A percentile compares a stretch with the other conserved stretches of the same genome.
Evolutionary conservation across 2,797 vertebrate species (phyloP).

Genomic region (Myotis pilosus): DNA sequence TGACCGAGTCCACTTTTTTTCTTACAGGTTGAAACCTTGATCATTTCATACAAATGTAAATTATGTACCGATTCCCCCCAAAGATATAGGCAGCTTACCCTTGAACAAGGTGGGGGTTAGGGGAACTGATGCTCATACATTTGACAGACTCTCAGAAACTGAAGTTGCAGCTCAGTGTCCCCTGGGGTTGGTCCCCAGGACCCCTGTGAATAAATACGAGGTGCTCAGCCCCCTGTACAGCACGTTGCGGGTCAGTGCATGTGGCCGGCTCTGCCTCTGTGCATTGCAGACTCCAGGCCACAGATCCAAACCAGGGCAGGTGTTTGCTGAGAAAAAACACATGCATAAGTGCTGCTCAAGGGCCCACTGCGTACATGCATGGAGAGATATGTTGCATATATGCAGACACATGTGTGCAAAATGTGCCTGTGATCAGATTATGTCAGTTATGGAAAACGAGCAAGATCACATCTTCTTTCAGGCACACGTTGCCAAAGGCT

Average conservation of each 20-base stretch:
- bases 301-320: no score
- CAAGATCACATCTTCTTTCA: not conserved
- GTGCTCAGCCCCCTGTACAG: not conserved
- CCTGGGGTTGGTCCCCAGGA: not conserved
- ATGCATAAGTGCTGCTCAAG: no score
- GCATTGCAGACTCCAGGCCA: accelerated
- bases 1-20: not conserved
- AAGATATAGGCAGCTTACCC: not conserved
- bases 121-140: not conserved
- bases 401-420: not conserved
- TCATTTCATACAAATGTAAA: not conserved
- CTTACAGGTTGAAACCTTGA: not conserved
- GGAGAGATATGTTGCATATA: not conserved
- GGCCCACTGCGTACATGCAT: not conserved
- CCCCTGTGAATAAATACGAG: not conserved
- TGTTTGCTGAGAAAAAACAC: not conserved
- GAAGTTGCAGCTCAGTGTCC: not conserved
- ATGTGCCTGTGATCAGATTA: not conserved
- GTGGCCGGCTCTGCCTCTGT: not conserved
- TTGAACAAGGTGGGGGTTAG: no score
- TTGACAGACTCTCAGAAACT: not conserved
- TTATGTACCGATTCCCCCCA: not conserved
- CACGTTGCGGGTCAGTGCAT: accelerated
- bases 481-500: not conserved
- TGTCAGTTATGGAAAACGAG: not conserved